A percentile compares a stretch with the other conserved stretches of the same genome.
These are phyloP conservation scores for Oasisia sp. DNA, from an alignment of 2,888 invertebrate species.

Conservation along the genomic window DNA sequence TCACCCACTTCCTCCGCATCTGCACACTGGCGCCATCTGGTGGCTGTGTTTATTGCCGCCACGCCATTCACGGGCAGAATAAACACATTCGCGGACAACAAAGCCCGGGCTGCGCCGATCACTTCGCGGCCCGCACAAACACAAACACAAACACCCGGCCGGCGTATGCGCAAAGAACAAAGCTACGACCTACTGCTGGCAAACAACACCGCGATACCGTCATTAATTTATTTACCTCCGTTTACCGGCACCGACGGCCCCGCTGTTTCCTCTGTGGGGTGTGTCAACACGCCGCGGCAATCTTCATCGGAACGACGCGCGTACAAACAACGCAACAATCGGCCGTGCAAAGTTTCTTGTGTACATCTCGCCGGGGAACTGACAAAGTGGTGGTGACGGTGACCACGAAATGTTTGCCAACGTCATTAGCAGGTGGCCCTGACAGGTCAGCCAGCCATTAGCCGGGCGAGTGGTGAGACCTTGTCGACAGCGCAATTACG, in stretches of 20 bases:
- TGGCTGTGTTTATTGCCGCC: not conserved
- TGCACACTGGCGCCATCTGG: not conserved
- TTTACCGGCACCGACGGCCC: not conserved
- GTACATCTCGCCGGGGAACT: not conserved
- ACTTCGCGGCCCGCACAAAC: not conserved
- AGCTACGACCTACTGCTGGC: not conserved
- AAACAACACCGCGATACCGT: not conserved
- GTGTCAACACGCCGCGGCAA: not conserved
- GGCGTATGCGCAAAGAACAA: not conserved
- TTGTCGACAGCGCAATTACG: not conserved
- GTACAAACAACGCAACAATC: not conserved
- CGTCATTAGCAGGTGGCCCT: conserved; percentile 1
- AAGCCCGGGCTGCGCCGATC: not conserved
- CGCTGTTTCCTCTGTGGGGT: not conserved
- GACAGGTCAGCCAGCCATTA: not conserved
- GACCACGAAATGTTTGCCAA: not conserved
- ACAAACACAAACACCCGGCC: not conserved
- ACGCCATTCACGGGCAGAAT: not conserved
- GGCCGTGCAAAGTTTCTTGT: not conserved
- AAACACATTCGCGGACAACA: not conserved
- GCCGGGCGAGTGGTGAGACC: not conserved
- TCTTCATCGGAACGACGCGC: not conserved
- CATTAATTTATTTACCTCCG: conserved; percentile 13
- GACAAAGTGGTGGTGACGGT: not conserved
- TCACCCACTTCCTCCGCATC: not conserved